phyloP scores from a whole-genome alignment of 2,113 vertebrate genomes.

The Hypocryptadius cinnamomeus region DNA sequence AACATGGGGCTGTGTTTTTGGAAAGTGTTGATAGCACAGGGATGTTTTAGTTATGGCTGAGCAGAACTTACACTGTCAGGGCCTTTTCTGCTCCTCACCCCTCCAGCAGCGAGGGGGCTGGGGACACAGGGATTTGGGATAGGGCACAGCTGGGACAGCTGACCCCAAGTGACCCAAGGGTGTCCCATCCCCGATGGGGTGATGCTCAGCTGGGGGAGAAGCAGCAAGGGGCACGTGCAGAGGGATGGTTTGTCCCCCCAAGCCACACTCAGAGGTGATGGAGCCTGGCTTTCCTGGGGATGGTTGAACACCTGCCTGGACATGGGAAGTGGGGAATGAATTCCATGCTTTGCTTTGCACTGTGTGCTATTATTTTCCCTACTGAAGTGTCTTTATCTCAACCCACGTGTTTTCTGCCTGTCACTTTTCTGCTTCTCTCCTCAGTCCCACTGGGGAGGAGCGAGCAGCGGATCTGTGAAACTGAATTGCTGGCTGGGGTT shows the following conservation, averaged over 20 bases:
- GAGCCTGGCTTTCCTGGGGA: not conserved
- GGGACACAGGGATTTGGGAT: not conserved
- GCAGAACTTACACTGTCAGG: not conserved
- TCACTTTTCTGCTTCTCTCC: not conserved
- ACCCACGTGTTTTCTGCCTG: not conserved
- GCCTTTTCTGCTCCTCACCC: not conserved
- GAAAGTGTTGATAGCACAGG: not conserved
- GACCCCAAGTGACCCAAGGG: not conserved
- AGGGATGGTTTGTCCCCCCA: not conserved
- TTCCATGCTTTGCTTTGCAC: not conserved
- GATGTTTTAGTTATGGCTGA: not conserved
- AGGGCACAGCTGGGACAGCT: not conserved
- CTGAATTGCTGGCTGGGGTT: not conserved
- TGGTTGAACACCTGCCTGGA: not conserved
- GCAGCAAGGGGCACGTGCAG: not conserved
- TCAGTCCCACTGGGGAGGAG: too few species aligned
- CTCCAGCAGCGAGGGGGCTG: not conserved
- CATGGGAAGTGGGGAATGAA: not conserved
- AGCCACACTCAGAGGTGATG: not conserved
- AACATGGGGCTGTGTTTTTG: not conserved
- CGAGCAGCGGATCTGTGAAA: not conserved
- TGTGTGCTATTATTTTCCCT: not conserved
- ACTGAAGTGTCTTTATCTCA: not conserved
- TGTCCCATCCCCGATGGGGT: rapidly evolving
- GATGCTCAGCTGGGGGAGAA: not conserved